Evolutionary conservation across 2,797 vertebrate species (phyloP).

Genomic region (Chelmon rostratus): DNA sequence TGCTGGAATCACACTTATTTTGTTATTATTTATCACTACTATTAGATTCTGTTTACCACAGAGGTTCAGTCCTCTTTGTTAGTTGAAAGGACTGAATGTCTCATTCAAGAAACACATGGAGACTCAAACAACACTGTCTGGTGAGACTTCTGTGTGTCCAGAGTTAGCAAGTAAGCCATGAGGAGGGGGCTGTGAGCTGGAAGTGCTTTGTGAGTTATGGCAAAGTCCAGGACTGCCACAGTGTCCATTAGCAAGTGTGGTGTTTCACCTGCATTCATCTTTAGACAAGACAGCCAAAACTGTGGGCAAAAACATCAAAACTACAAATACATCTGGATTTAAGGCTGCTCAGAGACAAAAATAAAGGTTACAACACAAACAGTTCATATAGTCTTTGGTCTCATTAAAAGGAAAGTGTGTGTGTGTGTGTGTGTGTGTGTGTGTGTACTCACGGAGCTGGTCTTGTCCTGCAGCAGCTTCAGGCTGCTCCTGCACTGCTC

Average conservation of each 20-base stretch:
- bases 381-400: slow-evolving; percentile 11
- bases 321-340: slow-evolving; percentile 6
- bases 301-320: background rate
- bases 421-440: slow-evolving; percentile 21
- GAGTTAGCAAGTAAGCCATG: slow-evolving; percentile 4
- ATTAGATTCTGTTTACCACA: background rate
- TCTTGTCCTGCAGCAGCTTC: slow-evolving; percentile 96
- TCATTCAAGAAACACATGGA: background rate
- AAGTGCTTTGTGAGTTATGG: background rate
- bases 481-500: slow-evolving; percentile 95
- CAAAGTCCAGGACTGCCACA: background rate
- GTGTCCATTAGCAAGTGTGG: background rate
- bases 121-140: background rate
- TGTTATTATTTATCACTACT: background rate
- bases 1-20: background rate
- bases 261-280: slow-evolving; percentile 12
- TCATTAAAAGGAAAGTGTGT: background rate
- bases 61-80: background rate
- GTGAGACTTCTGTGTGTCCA: background rate
- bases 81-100: background rate
- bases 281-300: background rate
- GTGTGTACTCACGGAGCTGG: slow-evolving; percentile 90
- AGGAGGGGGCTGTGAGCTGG: slow-evolving; percentile 8
- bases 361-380: background rate
- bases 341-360: slow-evolving; percentile 36